A percentile compares a stretch with the other conserved stretches of the same genome.
phyloP scores from a whole-genome alignment of 2,888 invertebrate genomes.

The Mythimna albipuncta region DNA sequence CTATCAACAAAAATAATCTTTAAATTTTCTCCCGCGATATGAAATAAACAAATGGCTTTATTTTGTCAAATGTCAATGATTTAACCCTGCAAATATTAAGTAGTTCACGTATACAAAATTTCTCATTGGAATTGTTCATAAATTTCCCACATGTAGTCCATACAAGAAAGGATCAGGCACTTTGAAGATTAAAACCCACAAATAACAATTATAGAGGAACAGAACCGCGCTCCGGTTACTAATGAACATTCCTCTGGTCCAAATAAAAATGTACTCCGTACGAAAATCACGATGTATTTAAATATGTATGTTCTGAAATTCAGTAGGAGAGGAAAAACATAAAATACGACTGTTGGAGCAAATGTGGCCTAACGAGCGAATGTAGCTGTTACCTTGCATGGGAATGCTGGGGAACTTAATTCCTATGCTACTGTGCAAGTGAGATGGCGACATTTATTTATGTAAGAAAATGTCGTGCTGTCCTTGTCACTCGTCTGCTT shows the following conservation, averaged over 20 bases:
- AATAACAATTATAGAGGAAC: slow-evolving; percentile 51
- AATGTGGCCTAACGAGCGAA: slow-evolving; percentile 64
- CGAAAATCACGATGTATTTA: slow-evolving; percentile 54
- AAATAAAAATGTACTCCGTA: slow-evolving; percentile 54
- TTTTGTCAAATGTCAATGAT: not conserved
- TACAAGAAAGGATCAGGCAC: slow-evolving; percentile 46
- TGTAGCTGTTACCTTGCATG: slow-evolving; percentile 44
- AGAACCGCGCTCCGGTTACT: slow-evolving; percentile 49
- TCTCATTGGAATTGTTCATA: not conserved
- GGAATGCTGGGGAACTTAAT: slow-evolving; percentile 45
- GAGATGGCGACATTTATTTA: slow-evolving; percentile 35
- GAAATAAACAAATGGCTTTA: not conserved
- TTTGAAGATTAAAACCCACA: slow-evolving; percentile 62
- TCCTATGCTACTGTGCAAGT: slow-evolving; percentile 38
- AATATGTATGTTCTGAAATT: slow-evolving; percentile 57
- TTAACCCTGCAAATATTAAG: slow-evolving; percentile 1
- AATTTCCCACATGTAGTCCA: slow-evolving; percentile 14
- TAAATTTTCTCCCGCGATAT: not conserved
- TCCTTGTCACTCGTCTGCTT: slow-evolving; percentile 44
- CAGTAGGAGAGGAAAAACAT: slow-evolving; percentile 54
- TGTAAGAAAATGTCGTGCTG: slow-evolving; percentile 10
- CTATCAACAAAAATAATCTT: not conserved
- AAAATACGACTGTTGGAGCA: slow-evolving; percentile 52
- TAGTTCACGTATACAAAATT: not conserved
- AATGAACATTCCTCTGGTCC: slow-evolving; percentile 58